phyloP scores from a whole-genome alignment of 2,113 vertebrate species.

The Struthio camelus region DNA sequence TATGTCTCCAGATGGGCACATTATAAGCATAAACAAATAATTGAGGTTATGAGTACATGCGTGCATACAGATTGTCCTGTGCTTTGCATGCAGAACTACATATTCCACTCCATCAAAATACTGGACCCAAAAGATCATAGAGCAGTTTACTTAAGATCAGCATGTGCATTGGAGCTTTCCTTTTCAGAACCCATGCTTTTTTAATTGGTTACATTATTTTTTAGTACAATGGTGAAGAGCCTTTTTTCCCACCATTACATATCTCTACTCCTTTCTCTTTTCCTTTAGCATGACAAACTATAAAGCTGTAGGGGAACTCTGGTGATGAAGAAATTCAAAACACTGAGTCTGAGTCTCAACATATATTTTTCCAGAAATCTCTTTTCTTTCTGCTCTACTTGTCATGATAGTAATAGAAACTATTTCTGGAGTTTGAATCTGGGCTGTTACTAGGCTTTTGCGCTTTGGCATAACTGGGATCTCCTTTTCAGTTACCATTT shows the following conservation, averaged over 20 bases:
- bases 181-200: background rate
- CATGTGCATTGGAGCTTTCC: background rate
- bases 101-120: background rate
- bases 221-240: background rate
- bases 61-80: background rate
- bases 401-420: background rate
- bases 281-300: background rate
- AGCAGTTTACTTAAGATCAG: background rate
- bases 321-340: background rate
- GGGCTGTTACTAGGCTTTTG: background rate
- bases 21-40: conserved; percentile 17
- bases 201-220: background rate
- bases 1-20: background rate
- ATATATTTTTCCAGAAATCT: background rate
- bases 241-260: background rate
- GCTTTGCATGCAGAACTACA: background rate
- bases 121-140: background rate
- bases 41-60: background rate
- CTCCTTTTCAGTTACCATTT: background rate
- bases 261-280: background rate
- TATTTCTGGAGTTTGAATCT: background rate
- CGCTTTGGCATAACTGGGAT: background rate
- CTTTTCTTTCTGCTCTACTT: background rate
- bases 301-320: background rate
- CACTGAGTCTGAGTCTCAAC: background rate